Conservation (phyloP, 2,888 invertebrate species). For the Aleiodes alternator region DNA sequence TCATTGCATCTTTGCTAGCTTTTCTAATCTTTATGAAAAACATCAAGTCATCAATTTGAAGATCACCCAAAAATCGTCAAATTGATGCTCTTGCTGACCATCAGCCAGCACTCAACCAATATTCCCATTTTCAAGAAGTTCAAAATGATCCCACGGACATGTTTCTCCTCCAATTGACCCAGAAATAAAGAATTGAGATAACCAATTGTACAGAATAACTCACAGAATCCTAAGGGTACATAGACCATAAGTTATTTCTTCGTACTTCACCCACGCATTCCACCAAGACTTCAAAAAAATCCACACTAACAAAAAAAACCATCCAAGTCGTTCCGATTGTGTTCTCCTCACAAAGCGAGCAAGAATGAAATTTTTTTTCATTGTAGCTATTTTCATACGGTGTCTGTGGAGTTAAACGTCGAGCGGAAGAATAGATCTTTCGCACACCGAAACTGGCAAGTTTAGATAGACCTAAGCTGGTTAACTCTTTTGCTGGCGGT, state of each 20-base stretch:
- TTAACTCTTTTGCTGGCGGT: constrained; percentile 58
- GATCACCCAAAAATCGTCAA: background rate
- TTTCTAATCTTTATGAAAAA: too few relatives aligned
- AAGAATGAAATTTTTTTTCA: constrained; percentile 25
- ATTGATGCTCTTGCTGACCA: too few relatives aligned
- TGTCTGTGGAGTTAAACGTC: background rate
- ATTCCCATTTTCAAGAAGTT: too few relatives aligned
- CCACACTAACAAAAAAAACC: background rate
- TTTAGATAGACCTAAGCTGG: constrained; percentile 61
- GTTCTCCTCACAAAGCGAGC: constrained; percentile 68
- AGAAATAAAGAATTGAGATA: background rate
- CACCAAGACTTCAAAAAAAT: background rate
- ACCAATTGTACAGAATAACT: background rate
- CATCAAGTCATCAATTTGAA: too few relatives aligned
- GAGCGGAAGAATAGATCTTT: background rate
- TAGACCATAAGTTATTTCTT: constrained; percentile 8
- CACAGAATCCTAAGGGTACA: constrained; percentile 2
- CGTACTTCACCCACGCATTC: constrained; percentile 37
- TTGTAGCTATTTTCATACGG: background rate
- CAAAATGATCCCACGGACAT: too few relatives aligned
- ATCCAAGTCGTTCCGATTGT: constrained; percentile 68
- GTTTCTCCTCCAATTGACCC: background rate
- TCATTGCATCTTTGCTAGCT: too few relatives aligned
- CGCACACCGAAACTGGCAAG: constrained; percentile 56
- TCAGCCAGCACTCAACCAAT: background rate